Conservation (phyloP, 2,888 invertebrate genomes). For the Adelphocoris suturalis region DNA sequence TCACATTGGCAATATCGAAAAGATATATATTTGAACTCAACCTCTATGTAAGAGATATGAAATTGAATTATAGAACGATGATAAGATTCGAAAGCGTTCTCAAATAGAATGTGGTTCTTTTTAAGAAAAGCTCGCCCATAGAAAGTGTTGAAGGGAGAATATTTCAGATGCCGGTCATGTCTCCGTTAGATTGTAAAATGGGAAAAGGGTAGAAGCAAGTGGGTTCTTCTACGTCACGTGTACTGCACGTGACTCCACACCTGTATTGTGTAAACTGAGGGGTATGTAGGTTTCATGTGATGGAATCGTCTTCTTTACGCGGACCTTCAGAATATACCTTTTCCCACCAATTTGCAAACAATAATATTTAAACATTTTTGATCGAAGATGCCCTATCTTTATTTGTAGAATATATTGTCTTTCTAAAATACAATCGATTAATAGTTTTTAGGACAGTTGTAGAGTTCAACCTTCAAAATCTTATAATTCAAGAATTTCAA, state of each 20-base stretch:
- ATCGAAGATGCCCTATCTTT: too few species aligned
- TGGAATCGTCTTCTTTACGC: background rate
- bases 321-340: too few species aligned
- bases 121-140: background rate
- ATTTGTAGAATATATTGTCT: too few species aligned
- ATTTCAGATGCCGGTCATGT: constrained; percentile 67
- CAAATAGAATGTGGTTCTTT: constrained; percentile 55
- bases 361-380: too few species aligned
- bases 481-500: too few species aligned
- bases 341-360: too few species aligned
- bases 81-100: constrained; percentile 60
- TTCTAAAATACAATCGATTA: too few species aligned
- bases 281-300: constrained; percentile 7
- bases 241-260: constrained; percentile 68
- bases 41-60: constrained; percentile 59
- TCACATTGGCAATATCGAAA: background rate
- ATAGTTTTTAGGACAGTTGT: too few species aligned
- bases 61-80: constrained; percentile 66
- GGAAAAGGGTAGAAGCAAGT: constrained; percentile 44
- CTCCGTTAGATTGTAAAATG: constrained; percentile 68
- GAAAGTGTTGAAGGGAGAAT: constrained; percentile 35
- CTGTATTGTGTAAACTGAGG: constrained; percentile 62
- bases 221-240: constrained; percentile 51
- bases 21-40: constrained; percentile 20
- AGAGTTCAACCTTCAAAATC: too few species aligned